Base-by-base conservation (phyloP, 2,113 vertebrate genomes). In the Microtus pennsylvanicus region DNA sequence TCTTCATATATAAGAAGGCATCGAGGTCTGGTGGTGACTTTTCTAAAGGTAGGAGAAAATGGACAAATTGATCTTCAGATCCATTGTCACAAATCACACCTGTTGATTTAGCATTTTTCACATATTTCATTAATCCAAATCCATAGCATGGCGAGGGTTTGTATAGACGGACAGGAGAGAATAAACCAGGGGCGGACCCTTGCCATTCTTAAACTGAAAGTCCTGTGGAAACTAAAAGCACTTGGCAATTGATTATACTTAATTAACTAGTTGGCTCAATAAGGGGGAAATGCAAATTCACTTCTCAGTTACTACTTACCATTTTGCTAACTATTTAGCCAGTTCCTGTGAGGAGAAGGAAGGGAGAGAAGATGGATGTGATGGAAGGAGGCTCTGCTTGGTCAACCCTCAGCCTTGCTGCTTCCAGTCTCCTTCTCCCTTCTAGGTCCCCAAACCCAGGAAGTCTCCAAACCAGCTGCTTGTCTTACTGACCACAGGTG, bases 191-290 rank as follows among this genome's bases (percentile, higher is more conserved):
- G 28, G 45, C 42, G 5, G 0, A 1, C 9, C 30, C 11, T n/a
- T 61, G 85, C 35, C 50, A 89, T 81, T 4, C 35, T 90, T 19
- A 24, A 81, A 33, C 52, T 21, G n/a, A 65, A 67, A 87, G 24
- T 90, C 87, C 92, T 50, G 33, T 22, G 19, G 65, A 82, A 35
- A 88, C 75, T 24, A 47, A 33, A 72, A 22, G 50, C 16, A 26
- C 70, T 77, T 30, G 69, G 83, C 42, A 42, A 75, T 90, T 38
- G 26, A 87, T 12, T 33, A 63, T 7, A 72, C 47, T 52, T 42
- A 92, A 86, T 92, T 50, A 92, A 89, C 89, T 80, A 52, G 75
- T 38, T 21, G 78, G 65, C 47, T 19, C 70, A 91, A 3, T n/a
- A n/a, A 69, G 8, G 38, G 80, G 26, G 19, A 88, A 61, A 63